These are phyloP conservation scores for Litoditis marina DNA, from an alignment of 2,888 invertebrate genomes.

Conservation along the genomic window DNA sequence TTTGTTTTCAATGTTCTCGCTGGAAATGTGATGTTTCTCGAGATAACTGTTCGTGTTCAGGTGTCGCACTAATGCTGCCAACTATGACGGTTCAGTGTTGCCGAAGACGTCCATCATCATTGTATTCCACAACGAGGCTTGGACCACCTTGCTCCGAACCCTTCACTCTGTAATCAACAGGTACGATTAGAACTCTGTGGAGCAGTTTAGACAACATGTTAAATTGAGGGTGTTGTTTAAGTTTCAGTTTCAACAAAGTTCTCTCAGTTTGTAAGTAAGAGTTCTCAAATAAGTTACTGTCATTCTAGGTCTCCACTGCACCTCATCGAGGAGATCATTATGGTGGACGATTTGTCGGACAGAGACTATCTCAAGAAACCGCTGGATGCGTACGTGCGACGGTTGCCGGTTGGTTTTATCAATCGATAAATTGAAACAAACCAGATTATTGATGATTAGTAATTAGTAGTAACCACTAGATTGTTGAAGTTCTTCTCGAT, in stretches of 20 bases:
- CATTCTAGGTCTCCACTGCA: slow-evolving; percentile 44
- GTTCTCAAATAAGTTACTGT: too few species aligned
- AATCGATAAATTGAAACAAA: neutral
- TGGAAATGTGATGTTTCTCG: too few species aligned
- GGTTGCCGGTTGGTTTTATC: slow-evolving; percentile 39
- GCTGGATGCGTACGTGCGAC: slow-evolving; percentile 53
- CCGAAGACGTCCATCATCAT: slow-evolving; percentile 94
- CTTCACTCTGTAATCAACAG: slow-evolving; percentile 61
- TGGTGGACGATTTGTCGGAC: slow-evolving; percentile 60
- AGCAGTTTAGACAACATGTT: too few species aligned
- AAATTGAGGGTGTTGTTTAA: neutral
- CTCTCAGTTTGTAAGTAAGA: too few species aligned
- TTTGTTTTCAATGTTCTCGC: neutral
- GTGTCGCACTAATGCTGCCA: slow-evolving; percentile 16
- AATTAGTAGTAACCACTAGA: too few species aligned
- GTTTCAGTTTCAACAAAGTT: neutral
- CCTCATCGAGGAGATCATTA: slow-evolving; percentile 59
- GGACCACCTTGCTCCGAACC: slow-evolving; percentile 83
- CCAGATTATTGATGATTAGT: too few species aligned
- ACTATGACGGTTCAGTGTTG: slow-evolving; percentile 67
- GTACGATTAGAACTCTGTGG: too few species aligned
- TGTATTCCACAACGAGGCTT: slow-evolving; percentile 98
- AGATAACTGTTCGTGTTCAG: slow-evolving; percentile 22
- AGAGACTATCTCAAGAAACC: slow-evolving; percentile 57
- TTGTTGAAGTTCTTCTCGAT: too few species aligned